phyloP scores from a whole-genome alignment of 64 coral and sea anemone genomes.

The Stylophora pistillata region DNA sequence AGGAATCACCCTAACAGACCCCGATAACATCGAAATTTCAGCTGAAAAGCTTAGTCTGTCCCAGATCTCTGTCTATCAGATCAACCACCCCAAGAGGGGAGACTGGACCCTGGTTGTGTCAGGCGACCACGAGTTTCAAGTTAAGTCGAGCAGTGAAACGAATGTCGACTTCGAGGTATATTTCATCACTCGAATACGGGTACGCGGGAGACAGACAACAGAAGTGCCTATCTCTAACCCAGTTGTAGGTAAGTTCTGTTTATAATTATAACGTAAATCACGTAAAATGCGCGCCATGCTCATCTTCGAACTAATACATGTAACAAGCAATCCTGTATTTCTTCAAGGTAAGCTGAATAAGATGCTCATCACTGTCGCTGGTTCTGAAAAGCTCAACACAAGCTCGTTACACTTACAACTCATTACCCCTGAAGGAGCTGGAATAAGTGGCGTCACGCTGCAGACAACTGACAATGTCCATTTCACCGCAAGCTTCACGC shows the following conservation, averaged over 20 bases:
- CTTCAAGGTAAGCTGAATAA: constrained; percentile 41
- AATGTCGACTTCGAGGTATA: constrained; percentile 20
- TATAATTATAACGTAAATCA: too few species aligned
- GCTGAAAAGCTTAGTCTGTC: not conserved
- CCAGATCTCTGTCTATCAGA: constrained; percentile 22
- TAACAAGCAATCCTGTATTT: not conserved
- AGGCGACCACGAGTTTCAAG: not conserved
- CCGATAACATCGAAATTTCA: not conserved
- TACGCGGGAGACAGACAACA: not conserved
- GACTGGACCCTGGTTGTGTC: constrained; percentile 1
- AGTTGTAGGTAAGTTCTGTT: constrained; percentile 13
- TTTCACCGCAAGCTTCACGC: constrained; percentile 59
- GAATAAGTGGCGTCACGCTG: constrained; percentile 37
- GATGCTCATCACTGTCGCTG: constrained; percentile 68
- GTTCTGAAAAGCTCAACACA: constrained; percentile 51
- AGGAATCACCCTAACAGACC: not conserved
- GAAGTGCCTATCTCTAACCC: constrained; percentile 5
- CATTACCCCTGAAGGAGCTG: constrained; percentile 56
- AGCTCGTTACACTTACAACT: constrained; percentile 55
- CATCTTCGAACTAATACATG: too few species aligned
- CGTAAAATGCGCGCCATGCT: too few species aligned
- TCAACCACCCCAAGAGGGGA: not conserved
- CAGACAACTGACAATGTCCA: constrained; percentile 38
- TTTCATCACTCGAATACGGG: not conserved
- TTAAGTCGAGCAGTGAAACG: constrained; percentile 9